Percentiles rank a stretch among this genome's conserved stretches.
These are phyloP conservation scores for Alligator sinensis DNA, from an alignment of 2,113 vertebrate genomes.

Conservation along the genomic window DNA sequence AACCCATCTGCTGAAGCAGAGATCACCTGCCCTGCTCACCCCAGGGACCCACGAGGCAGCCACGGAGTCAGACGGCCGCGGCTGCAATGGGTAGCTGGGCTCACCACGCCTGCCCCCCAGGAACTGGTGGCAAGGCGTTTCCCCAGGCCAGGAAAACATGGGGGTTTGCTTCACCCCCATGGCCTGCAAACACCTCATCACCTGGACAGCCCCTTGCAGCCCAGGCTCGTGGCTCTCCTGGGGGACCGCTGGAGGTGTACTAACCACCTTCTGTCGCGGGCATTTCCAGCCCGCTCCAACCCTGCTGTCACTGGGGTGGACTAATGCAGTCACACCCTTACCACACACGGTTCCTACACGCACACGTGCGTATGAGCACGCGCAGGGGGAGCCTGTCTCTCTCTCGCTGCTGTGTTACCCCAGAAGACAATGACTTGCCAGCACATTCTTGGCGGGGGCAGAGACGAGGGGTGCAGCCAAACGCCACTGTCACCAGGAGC, in stretches of 20 bases:
- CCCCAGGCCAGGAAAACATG: too few species aligned
- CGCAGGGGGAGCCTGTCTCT: background rate
- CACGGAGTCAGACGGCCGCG: too few species aligned
- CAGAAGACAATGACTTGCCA: background rate
- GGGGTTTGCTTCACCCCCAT: background rate
- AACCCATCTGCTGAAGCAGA: too few species aligned
- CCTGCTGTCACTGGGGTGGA: background rate
- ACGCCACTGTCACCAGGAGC: rapidly evolving
- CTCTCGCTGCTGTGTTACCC: background rate
- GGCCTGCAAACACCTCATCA: background rate
- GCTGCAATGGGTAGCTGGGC: too few species aligned
- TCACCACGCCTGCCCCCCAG: too few species aligned
- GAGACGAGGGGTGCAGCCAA: rapidly evolving
- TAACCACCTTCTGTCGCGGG: background rate
- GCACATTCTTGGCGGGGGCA: background rate
- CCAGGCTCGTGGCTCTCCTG: background rate
- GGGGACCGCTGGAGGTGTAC: background rate
- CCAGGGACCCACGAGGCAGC: too few species aligned
- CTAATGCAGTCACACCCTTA: background rate
- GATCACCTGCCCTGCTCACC: too few species aligned
- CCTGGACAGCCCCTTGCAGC: rapidly evolving
- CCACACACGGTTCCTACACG: background rate
- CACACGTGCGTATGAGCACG: background rate
- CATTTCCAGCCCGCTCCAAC: background rate
- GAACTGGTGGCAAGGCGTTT: too few species aligned